Conservation (phyloP, 64 coral and sea anemone genomes). For the Porites lutea region DNA sequence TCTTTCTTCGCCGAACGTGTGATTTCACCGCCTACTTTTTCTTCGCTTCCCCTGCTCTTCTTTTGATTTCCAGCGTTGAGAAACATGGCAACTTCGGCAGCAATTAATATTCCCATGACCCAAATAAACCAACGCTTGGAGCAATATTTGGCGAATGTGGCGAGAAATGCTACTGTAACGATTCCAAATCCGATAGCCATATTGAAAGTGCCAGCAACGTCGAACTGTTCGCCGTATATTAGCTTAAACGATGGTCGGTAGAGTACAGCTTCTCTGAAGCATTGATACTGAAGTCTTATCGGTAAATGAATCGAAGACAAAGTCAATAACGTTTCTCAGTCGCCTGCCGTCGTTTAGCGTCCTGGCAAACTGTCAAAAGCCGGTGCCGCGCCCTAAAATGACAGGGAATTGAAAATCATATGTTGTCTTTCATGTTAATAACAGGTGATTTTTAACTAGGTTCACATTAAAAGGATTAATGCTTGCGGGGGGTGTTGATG, state of each 20-base stretch:
- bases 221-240: background rate
- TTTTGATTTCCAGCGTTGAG: slow-evolving; percentile 33
- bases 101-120: slow-evolving; percentile 4
- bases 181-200: slow-evolving; percentile 38
- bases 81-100: background rate
- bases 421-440: background rate
- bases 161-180: background rate
- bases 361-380: slow-evolving; percentile 12
- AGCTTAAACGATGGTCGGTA: background rate
- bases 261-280: too few species aligned
- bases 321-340: background rate
- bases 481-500: too few species aligned
- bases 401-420: background rate
- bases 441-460: background rate
- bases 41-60: background rate
- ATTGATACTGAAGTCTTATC: background rate
- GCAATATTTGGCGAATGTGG: slow-evolving; percentile 36
- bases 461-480: too few species aligned
- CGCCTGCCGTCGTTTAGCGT: slow-evolving; percentile 5
- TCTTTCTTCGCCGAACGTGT: background rate
- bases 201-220: background rate
- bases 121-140: slow-evolving; percentile 28
- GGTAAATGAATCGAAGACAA: too few species aligned
- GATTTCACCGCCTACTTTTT: background rate
- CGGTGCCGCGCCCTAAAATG: background rate